Evolutionary conservation across 2,888 invertebrate genomes (phyloP).

Genomic region (Cerastoderma edule): DNA sequence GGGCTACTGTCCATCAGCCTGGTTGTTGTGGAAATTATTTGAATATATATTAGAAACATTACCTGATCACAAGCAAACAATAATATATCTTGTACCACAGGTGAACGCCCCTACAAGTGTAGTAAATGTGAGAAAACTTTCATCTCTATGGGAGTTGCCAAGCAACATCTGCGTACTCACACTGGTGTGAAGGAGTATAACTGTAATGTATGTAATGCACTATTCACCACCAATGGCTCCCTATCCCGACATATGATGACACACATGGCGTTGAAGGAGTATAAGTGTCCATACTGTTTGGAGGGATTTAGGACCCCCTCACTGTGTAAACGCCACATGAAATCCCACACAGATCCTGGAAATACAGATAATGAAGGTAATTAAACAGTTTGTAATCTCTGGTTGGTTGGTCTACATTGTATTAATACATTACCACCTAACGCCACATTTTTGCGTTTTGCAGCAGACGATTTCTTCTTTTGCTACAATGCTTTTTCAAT

Average conservation of each 20-base stretch:
- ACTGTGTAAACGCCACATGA: constrained; percentile 68
- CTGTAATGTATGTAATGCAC: constrained; percentile 75
- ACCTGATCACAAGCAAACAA: too few relatives aligned
- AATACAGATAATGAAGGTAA: constrained; percentile 33
- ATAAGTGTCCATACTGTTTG: constrained; percentile 75
- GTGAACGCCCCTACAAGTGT: constrained; percentile 84
- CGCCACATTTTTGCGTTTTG: too few relatives aligned
- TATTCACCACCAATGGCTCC: constrained; percentile 80
- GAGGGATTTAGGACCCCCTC: constrained; percentile 72
- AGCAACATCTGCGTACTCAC: constrained; percentile 80
- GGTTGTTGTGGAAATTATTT: too few relatives aligned
- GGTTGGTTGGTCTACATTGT: too few relatives aligned
- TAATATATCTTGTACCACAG: too few relatives aligned
- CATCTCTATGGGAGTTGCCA: constrained; percentile 77
- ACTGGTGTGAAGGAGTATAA: constrained; percentile 74
- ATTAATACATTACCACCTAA: too few relatives aligned
- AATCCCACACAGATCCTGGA: constrained; percentile 56
- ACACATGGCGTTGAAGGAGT: constrained; percentile 70
- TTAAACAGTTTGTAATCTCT: not conserved
- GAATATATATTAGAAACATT: too few relatives aligned
- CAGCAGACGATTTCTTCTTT: too few relatives aligned
- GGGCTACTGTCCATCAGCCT: too few relatives aligned
- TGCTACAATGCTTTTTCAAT: too few relatives aligned
- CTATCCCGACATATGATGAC: constrained; percentile 80
- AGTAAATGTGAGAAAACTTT: constrained; percentile 70